Evolutionary conservation across 2,113 vertebrate genomes (phyloP).

Genomic region (Heptranchias perlo): DNA sequence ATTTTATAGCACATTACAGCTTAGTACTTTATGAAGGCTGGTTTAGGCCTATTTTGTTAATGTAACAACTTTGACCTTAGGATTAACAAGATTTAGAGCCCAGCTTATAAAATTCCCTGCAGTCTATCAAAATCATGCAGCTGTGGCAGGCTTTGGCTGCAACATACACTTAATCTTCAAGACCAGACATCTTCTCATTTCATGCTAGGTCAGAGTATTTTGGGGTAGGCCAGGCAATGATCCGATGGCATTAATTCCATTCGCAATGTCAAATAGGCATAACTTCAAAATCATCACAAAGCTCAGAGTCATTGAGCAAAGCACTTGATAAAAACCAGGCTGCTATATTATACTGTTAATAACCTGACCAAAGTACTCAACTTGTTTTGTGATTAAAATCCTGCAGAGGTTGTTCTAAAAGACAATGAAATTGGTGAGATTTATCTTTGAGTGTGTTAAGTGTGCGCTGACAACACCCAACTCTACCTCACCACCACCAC

Average conservation of each 20-base stretch:
- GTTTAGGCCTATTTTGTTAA: slow-evolving; percentile 38
- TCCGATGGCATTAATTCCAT: slow-evolving; percentile 32
- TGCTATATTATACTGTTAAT: neutral
- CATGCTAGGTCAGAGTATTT: slow-evolving; percentile 38
- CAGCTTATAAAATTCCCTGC: slow-evolving; percentile 36
- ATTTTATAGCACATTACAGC: slow-evolving; percentile 30
- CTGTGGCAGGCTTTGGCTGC: slow-evolving; percentile 34
- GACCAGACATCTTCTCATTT: slow-evolving; percentile 37
- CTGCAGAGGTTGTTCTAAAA: neutral
- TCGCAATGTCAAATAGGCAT: slow-evolving; percentile 33
- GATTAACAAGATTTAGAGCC: slow-evolving; percentile 38
- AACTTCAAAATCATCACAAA: slow-evolving; percentile 32
- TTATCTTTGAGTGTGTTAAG: neutral
- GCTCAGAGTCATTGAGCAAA: slow-evolving; percentile 22
- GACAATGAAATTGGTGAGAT: neutral
- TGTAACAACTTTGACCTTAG: slow-evolving; percentile 38
- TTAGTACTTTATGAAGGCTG: slow-evolving; percentile 32
- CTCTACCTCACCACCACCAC: neutral
- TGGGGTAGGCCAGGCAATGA: slow-evolving; percentile 28
- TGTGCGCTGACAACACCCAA: neutral
- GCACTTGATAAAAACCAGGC: slow-evolving; percentile 28
- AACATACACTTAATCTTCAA: slow-evolving; percentile 36
- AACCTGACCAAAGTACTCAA: slow-evolving; percentile 10
- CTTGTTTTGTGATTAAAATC: neutral
- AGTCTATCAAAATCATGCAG: slow-evolving; percentile 38